Conservation (phyloP, 1,140 invertebrate species). For the Pogonus chalceus region DNA sequence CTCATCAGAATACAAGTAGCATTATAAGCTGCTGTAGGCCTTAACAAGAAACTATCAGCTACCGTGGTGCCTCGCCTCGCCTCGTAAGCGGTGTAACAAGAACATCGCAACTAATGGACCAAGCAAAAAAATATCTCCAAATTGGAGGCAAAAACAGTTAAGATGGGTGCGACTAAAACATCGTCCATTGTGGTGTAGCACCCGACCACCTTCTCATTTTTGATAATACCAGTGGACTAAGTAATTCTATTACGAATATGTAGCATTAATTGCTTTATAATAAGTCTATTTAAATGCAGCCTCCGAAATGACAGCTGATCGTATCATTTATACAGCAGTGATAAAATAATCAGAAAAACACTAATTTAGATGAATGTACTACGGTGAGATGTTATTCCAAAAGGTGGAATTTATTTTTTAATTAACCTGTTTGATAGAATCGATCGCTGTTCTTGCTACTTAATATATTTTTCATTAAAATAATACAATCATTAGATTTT, state of each 20-base stretch:
- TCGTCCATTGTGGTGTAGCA: no score
- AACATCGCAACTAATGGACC: neutral
- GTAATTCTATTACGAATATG: conserved; percentile 4
- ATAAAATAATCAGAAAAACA: conserved; percentile 6
- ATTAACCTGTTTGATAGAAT: no score
- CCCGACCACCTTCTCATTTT: no score
- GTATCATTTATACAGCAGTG: neutral
- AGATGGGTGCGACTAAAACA: neutral
- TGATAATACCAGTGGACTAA: neutral
- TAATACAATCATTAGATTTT: no score
- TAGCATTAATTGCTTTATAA: conserved; percentile 7
- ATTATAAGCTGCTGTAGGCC: neutral
- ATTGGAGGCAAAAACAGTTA: conserved; percentile 5
- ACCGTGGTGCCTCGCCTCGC: neutral
- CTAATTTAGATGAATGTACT: conserved; percentile 3
- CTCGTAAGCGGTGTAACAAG: neutral
- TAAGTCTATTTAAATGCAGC: conserved; percentile 3
- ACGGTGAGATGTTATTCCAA: neutral
- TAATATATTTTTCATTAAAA: no score
- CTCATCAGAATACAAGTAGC: conserved; percentile 2
- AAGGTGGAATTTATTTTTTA: conserved; percentile 5
- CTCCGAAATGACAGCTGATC: conserved; percentile 1
- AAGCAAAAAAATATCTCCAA: conserved; percentile 5
- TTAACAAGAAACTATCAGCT: no score
- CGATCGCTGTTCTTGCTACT: no score